Base-by-base conservation (phyloP, 2,888 invertebrate genomes). In the Lucinisca nassula region DNA sequence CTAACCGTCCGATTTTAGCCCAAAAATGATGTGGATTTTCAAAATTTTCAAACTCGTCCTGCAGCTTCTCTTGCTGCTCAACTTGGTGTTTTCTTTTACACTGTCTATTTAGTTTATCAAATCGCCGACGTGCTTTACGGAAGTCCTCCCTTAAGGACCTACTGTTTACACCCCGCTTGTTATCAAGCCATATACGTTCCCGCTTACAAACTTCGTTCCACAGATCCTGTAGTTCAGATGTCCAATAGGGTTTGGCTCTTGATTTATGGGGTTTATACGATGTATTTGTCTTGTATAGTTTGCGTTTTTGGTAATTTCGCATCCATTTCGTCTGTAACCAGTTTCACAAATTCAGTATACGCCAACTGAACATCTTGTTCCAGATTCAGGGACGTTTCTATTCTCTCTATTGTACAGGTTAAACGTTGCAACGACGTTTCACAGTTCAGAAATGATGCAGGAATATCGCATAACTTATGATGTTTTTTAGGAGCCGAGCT, bases 101-200 rank as follows among this genome's bases (percentile, higher is more conserved):
- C 55, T 76, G 24, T 76, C 58, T 76, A 32, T 76, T 76, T 21
- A 32, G 21, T 37, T 58, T 76, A 37, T 76, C 76, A 55, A 51
- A 76, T n/a, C 37, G 30, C 30, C 32, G 51, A 3, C 49, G 51
- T n/a, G 40, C 8, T 35, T 8, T 2, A 55, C 58, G 32, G 37
- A 32, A 76, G 3, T 55, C 37, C 32, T 76, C 40, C 21, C 21
- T 32, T 4, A 76, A 24, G 30, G 6, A 55, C 10, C 40, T 32
- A 21, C 10, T 51, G 30, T 30, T 35, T n/a, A 72, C 40, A 55
- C 55, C n/a, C 51, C n/a, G 35, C 55, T 76, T 76, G 14, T 32
- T 30, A 8, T 14, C 8, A 0, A 76, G 37, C 76, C 76, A 76
- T 3, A n/a, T n/a, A n/a, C 27, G 24, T 24, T 76, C 76, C 30